Evolutionary conservation across 2,113 vertebrate genomes (phyloP).

Genomic region (Psittacara wagleri): DNA sequence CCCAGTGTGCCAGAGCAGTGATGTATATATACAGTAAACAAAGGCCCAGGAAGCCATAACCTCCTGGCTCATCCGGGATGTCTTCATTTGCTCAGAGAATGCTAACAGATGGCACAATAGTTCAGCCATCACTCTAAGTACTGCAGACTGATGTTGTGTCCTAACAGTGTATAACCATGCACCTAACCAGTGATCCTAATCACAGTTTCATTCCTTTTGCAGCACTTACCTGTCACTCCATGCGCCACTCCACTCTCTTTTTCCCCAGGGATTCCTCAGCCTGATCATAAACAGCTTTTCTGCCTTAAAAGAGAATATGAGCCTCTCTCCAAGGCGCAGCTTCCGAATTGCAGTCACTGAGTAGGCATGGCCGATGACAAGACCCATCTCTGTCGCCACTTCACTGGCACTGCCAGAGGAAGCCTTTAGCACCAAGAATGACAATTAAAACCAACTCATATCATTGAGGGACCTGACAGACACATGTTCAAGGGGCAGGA

Average conservation of each 20-base stretch:
- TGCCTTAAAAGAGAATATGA: constrained; percentile 77
- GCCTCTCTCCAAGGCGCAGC: constrained; percentile 81
- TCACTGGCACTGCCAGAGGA: constrained; percentile 70
- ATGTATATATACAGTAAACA: background rate
- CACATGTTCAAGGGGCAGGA: background rate
- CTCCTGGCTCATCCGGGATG: background rate
- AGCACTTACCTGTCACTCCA: constrained; percentile 90
- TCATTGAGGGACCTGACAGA: background rate
- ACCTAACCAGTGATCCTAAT: background rate
- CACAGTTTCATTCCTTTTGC: background rate
- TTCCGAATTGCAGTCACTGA: constrained; percentile 86
- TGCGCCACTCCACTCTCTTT: constrained; percentile 87
- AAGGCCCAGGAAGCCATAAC: background rate
- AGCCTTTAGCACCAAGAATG: constrained; percentile 56
- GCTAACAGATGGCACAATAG: background rate
- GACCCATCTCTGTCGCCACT: constrained; percentile 74
- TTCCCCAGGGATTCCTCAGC: constrained; percentile 94
- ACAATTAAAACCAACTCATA: background rate
- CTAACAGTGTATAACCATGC: background rate
- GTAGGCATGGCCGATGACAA: constrained; percentile 89
- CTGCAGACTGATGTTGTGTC: rapidly evolving
- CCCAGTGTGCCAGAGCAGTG: background rate
- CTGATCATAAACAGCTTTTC: constrained; percentile 89
- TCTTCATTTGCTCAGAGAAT: background rate
- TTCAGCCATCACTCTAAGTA: background rate